phyloP scores from a whole-genome alignment of 2,888 invertebrate species.

The Eupeodes luniger region DNA sequence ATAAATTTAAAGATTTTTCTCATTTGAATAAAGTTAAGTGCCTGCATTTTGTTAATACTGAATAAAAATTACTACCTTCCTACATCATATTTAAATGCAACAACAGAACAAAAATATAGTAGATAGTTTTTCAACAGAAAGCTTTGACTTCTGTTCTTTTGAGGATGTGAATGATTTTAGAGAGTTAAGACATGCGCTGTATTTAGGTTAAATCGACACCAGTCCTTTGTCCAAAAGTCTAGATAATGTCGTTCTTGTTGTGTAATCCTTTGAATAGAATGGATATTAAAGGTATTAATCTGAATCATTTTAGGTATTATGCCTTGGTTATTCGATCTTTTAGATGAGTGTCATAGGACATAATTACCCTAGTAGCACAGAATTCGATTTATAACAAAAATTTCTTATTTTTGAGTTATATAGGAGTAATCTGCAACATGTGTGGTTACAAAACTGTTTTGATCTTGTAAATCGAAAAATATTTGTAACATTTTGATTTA shows the following conservation, averaged over 20 bases:
- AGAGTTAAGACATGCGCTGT: constrained; percentile 6
- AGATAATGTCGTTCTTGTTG: too few relatives aligned
- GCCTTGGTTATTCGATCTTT: too few relatives aligned
- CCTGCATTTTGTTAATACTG: background rate
- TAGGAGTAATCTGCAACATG: too few relatives aligned
- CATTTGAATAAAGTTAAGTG: constrained; percentile 36
- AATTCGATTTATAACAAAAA: too few relatives aligned
- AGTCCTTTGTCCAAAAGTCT: background rate
- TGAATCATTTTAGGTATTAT: too few relatives aligned
- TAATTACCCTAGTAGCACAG: too few relatives aligned
- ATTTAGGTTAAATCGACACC: background rate
- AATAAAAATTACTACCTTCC: background rate
- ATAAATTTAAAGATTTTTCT: constrained; percentile 30
- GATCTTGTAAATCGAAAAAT: too few relatives aligned
- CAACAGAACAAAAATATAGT: constrained; percentile 1
- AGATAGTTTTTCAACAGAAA: background rate
- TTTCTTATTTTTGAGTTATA: too few relatives aligned
- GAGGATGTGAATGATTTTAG: background rate
- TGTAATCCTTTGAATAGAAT: background rate
- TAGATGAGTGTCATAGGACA: too few relatives aligned
- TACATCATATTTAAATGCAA: constrained; percentile 30
- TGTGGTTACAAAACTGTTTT: too few relatives aligned
- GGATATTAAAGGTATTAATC: too few relatives aligned
- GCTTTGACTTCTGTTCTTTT: background rate
- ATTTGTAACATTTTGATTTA: too few relatives aligned